Base-by-base conservation (phyloP, 1,140 invertebrate species). In the Meloidogyne chitwoodi region DNA sequence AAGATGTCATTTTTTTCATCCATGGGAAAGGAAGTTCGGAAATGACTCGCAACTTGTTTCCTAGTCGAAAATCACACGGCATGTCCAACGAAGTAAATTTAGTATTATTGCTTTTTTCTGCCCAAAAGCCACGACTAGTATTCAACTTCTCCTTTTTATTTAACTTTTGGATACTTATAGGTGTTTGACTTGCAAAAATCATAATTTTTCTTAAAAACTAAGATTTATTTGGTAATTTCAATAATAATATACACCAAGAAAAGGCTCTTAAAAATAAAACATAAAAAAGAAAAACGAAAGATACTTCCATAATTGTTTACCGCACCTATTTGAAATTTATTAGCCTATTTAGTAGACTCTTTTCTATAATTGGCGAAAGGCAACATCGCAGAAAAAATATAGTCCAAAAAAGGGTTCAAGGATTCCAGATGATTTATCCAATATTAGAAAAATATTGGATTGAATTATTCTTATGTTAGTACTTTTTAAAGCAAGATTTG, bases 11-110 rank as follows among this genome's bases (percentile, higher is more conserved):
- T 29, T 0, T 64, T 22, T 73, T 19, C 22, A 73, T 12, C 71
- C 71, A 73, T 24, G 71, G 71, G 11, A 73, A 73, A 24, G 71
- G 71, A 22, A 41, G 24, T 12, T 73, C 71, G 11, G 44, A 73
- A 24, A 73, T 38, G 6, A 73, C 16, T 61, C 71, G 14, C n/a
- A 73, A 34, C 29, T 61, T 41, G 8, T 24, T 73, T 29, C 71
- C 71, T 48, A 73, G 16, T n/a, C 71, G 56, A 24, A 41, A 31
- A 27, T 73, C 71, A 16, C 56, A 27, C 11, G 71, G 71, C 6
- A 27, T 22, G 11, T 61, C 27, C 1, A 64, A 3, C 26, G 56
- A 26, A 22, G 38, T 27, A 27, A 1, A 27, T 44, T 48, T 70
- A 29, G 24, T 24, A 67, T 4, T 19, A 44, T 68, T 22, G 67